Evolutionary conservation across 2,888 invertebrate species (phyloP).

Genomic region (Platycheirus albimanus): DNA sequence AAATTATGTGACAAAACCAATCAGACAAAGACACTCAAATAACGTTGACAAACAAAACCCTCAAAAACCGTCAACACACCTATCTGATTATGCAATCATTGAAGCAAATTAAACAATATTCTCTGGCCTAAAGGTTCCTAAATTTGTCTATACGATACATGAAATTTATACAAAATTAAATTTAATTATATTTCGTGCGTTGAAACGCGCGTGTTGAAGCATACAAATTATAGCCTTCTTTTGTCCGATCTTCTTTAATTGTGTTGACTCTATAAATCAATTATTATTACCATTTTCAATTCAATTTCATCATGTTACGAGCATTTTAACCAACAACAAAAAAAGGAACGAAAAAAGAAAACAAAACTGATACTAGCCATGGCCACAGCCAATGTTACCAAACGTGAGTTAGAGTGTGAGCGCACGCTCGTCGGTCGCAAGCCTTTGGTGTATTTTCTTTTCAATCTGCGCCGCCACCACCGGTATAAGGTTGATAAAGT

Average conservation of each 20-base stretch:
- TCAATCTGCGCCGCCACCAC: constrained; percentile 5
- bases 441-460: constrained; percentile 35
- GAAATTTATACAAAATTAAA: no score
- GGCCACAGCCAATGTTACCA: constrained; percentile 69
- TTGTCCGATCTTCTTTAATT: constrained; percentile 12
- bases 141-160: no score
- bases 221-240: constrained; percentile 17
- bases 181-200: constrained; percentile 5
- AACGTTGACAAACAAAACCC: no score
- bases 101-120: no score
- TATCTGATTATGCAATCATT: no score
- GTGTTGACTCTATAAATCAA: constrained; percentile 7
- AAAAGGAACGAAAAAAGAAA: background rate
- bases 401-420: constrained; percentile 51
- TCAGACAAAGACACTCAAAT: no score
- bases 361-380: constrained; percentile 58
- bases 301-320: constrained; percentile 70
- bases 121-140: no score
- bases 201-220: constrained; percentile 27
- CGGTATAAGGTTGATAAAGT: constrained; percentile 49
- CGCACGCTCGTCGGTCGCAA: constrained; percentile 20
- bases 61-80: no score
- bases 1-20: no score
- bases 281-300: constrained; percentile 51
- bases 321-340: constrained; percentile 36